phyloP scores from a whole-genome alignment of 1,140 invertebrate species.

The Euura saliciscinereae region DNA sequence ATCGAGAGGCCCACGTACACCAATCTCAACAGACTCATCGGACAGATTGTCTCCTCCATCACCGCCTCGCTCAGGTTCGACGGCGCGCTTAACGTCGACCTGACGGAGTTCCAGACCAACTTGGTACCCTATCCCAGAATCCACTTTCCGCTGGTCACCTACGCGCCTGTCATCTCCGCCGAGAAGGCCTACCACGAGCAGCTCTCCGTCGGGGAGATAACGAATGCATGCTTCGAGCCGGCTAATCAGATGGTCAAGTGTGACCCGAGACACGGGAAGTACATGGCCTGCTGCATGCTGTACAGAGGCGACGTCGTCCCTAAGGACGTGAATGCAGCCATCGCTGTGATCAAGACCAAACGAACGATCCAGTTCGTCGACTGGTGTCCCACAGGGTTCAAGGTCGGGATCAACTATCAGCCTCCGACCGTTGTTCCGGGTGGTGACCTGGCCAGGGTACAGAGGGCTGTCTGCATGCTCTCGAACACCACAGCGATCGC shows the following conservation, averaged over 20 bases:
- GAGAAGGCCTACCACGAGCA: constrained; percentile 60
- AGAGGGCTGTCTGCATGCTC: no score
- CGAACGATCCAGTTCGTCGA: constrained; percentile 78
- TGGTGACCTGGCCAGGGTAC: no score
- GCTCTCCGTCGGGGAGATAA: no score
- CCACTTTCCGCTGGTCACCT: constrained; percentile 61
- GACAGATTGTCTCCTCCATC: constrained; percentile 33
- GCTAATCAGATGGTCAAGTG: no score
- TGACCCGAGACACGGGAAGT: no score
- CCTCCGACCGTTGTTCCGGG: no score
- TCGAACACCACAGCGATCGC: constrained; percentile 68
- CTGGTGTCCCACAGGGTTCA: no score
- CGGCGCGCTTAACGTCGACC: constrained; percentile 85
- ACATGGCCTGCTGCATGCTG: constrained; percentile 43
- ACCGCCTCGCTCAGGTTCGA: constrained; percentile 68
- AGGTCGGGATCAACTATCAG: no score
- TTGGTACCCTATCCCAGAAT: no score
- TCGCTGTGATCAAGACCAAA: constrained; percentile 80
- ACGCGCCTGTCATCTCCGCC: constrained; percentile 78
- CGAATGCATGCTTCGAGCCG: no score
- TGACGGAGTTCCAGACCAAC: constrained; percentile 59
- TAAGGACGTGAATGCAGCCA: constrained; percentile 70
- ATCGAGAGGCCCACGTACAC: constrained; percentile 69
- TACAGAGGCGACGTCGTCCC: constrained; percentile 80
- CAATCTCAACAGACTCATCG: constrained; percentile 82